phyloP scores from a whole-genome alignment of 2,113 vertebrate genomes.

The Chelonoidis abingdonii region DNA sequence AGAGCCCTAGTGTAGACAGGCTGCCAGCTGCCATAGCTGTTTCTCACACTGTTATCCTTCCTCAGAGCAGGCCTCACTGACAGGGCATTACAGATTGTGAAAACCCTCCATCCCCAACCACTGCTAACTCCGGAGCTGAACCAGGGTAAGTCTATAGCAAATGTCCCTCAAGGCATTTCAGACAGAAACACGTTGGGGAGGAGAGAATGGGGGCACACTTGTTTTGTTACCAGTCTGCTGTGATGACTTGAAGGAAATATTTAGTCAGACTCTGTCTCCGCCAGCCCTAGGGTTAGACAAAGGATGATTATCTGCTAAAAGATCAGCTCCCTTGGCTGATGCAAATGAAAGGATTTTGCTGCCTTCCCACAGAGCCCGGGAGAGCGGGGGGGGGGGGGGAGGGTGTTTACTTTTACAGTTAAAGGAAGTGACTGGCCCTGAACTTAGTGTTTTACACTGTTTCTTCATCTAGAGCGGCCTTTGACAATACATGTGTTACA shows the following conservation, averaged over 20 bases:
- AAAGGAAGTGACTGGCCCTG: neutral
- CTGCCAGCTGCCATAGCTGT: neutral
- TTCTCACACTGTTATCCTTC: neutral
- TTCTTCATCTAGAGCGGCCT: neutral
- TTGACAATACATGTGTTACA: neutral
- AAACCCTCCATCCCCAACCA: neutral
- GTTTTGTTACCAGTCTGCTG: neutral
- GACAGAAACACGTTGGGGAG: neutral
- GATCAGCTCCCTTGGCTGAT: neutral
- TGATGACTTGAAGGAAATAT: neutral
- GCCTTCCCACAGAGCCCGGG: neutral
- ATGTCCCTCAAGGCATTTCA: neutral
- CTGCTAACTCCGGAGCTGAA: too few relatives aligned
- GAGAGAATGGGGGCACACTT: neutral
- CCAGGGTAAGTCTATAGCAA: too few relatives aligned
- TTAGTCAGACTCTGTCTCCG: neutral
- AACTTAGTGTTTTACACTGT: neutral
- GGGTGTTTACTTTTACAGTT: neutral
- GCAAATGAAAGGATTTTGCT: neutral
- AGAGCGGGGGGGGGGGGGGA: too few relatives aligned
- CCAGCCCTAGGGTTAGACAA: too few relatives aligned
- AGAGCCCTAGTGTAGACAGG: neutral
- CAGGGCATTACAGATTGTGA: neutral
- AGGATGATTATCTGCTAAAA: neutral
- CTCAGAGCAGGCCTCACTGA: neutral